phyloP scores from a whole-genome alignment of 2,113 vertebrate genomes.

The Callipepla squamata region DNA sequence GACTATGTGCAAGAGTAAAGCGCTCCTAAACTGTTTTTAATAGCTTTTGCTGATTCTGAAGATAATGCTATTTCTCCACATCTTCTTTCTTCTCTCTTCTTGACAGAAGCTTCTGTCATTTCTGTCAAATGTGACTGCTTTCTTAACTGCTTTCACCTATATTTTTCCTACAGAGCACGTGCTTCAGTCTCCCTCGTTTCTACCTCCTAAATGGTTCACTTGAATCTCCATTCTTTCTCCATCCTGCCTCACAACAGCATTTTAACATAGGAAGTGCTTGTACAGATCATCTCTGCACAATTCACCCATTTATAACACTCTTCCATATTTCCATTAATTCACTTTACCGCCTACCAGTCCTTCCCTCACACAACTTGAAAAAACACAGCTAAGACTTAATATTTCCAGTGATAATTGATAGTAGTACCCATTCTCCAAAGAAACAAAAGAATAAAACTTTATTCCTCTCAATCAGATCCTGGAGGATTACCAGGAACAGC shows the following conservation, averaged over 20 bases:
- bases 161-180: background rate
- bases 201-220: background rate
- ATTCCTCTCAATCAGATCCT: background rate
- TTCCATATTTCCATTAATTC: background rate
- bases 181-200: background rate
- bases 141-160: background rate
- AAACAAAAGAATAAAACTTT: background rate
- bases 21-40: background rate
- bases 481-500: background rate
- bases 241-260: background rate
- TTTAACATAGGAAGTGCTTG: constrained; percentile 25
- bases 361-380: background rate
- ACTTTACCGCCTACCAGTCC: background rate
- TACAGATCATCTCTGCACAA: constrained; percentile 28
- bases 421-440: background rate
- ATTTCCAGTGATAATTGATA: background rate
- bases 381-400: background rate
- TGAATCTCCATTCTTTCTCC: constrained; percentile 1
- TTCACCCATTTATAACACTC: constrained; percentile 42
- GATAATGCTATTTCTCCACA: background rate
- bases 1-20: background rate
- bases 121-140: background rate
- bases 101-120: background rate
- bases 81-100: background rate
- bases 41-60: background rate